Percentiles rank a stretch among this genome's conserved stretches.
These are phyloP conservation scores for Apostichopus parvimensis DNA, from an alignment of 35 echinoderm and acorn worm genomes.

Conservation along the genomic window DNA sequence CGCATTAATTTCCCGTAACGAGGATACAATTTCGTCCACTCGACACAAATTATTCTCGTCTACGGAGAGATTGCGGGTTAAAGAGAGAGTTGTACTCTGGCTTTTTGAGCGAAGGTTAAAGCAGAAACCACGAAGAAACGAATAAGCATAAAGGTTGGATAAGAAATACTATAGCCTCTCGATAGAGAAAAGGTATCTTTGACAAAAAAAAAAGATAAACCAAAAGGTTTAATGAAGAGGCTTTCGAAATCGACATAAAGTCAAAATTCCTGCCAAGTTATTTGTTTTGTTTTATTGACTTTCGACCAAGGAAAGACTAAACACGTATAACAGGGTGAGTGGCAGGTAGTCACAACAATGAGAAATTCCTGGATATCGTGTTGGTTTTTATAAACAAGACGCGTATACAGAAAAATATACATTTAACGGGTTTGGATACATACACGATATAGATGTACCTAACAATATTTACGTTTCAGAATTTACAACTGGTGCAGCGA, in stretches of 20 bases:
- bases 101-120: background rate
- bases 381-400: too few species aligned
- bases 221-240: background rate
- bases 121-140: background rate
- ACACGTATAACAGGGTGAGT: too few species aligned
- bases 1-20: constrained; percentile 45
- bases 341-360: too few species aligned
- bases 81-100: constrained; percentile 12
- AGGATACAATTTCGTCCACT: constrained; percentile 39
- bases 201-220: background rate
- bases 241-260: background rate
- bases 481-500: background rate
- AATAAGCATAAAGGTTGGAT: background rate
- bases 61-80: constrained; percentile 28
- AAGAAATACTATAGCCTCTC: background rate
- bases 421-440: too few species aligned
- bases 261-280: background rate
- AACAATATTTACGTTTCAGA: background rate
- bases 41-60: constrained; percentile 42
- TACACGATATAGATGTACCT: background rate
- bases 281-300: too few species aligned
- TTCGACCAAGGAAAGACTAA: too few species aligned
- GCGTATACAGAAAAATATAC: too few species aligned
- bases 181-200: background rate
- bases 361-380: too few species aligned